Conservation (phyloP, 1,140 invertebrate species). For the Zaprionus nigranus region DNA sequence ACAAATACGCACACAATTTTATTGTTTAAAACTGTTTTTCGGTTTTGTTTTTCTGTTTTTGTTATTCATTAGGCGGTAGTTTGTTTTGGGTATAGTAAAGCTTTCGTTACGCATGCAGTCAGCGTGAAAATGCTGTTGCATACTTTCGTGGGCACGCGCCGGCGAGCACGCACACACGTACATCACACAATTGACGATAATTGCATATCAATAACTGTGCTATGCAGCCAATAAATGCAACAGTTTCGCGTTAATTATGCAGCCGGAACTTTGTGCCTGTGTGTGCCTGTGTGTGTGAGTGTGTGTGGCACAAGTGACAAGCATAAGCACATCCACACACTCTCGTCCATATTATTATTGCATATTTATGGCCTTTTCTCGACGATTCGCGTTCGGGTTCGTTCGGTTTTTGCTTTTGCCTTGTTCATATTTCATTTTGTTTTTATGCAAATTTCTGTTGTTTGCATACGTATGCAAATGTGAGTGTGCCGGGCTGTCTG, state of each 20-base stretch:
- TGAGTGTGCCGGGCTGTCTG: slow-evolving; percentile 21
- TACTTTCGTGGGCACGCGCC: slow-evolving; percentile 29
- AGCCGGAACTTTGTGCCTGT: slow-evolving; percentile 5
- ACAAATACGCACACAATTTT: background rate
- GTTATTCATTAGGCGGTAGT: slow-evolving; percentile 32
- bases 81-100: slow-evolving; percentile 45
- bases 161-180: background rate
- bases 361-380: slow-evolving; percentile 61
- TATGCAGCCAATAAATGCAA: slow-evolving; percentile 28
- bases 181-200: slow-evolving; percentile 28
- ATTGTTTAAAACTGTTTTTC: background rate
- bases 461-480: slow-evolving; percentile 20
- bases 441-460: slow-evolving; percentile 65
- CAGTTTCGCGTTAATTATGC: slow-evolving; percentile 24
- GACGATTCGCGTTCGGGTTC: slow-evolving; percentile 57
- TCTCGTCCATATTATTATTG: slow-evolving; percentile 48
- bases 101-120: slow-evolving; percentile 50
- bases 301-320: slow-evolving; percentile 23
- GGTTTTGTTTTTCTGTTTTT: slow-evolving; percentile 7
- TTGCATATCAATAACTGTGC: slow-evolving; percentile 28
- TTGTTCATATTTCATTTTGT: slow-evolving; percentile 59
- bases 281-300: slow-evolving; percentile 8
- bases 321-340: slow-evolving; percentile 43
- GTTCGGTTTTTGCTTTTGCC: slow-evolving; percentile 17
- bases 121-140: slow-evolving; percentile 35